phyloP scores from a whole-genome alignment of 2,797 vertebrate genomes.

The Chelmon rostratus region DNA sequence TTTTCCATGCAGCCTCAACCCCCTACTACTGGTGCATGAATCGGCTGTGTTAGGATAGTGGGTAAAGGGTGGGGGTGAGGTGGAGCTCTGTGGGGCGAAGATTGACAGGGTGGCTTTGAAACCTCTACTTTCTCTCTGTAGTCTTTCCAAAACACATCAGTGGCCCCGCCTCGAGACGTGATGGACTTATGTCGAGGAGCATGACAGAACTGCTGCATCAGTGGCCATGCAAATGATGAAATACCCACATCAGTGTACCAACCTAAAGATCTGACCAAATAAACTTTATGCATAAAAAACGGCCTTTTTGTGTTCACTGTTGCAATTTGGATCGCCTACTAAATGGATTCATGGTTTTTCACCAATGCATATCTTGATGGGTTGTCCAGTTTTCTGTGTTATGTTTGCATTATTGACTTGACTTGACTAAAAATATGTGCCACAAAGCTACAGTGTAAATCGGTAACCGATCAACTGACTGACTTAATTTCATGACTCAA shows the following conservation, averaged over 20 bases:
- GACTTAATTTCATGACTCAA: slow-evolving; percentile 51
- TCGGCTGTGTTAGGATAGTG: slow-evolving; percentile 50
- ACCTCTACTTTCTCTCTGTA: slow-evolving; percentile 77
- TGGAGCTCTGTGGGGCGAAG: slow-evolving; percentile 66
- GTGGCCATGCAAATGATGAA: slow-evolving; percentile 64
- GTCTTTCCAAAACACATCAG: slow-evolving; percentile 82
- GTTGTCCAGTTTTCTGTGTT: background rate
- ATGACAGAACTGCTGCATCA: slow-evolving; percentile 64
- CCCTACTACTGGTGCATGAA: slow-evolving; percentile 44
- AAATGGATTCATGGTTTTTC: slow-evolving; percentile 21
- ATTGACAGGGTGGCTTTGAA: slow-evolving; percentile 80
- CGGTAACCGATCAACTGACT: slow-evolving; percentile 36
- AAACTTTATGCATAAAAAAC: slow-evolving; percentile 31
- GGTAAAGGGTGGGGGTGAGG: slow-evolving; percentile 43
- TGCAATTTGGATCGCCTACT: slow-evolving; percentile 14
- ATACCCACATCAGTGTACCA: slow-evolving; percentile 62
- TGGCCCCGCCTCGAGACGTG: slow-evolving; percentile 56
- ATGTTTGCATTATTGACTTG: slow-evolving; percentile 1
- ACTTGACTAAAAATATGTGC: slow-evolving; percentile 25
- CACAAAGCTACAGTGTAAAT: slow-evolving; percentile 38
- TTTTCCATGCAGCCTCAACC: slow-evolving; percentile 67
- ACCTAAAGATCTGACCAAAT: slow-evolving; percentile 61
- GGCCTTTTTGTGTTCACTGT: slow-evolving; percentile 8
- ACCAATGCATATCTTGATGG: background rate
- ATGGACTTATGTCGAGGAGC: slow-evolving; percentile 62